Evolutionary conservation across 2,113 vertebrate species (phyloP).

Genomic region (Patagioenas fasciata): DNA sequence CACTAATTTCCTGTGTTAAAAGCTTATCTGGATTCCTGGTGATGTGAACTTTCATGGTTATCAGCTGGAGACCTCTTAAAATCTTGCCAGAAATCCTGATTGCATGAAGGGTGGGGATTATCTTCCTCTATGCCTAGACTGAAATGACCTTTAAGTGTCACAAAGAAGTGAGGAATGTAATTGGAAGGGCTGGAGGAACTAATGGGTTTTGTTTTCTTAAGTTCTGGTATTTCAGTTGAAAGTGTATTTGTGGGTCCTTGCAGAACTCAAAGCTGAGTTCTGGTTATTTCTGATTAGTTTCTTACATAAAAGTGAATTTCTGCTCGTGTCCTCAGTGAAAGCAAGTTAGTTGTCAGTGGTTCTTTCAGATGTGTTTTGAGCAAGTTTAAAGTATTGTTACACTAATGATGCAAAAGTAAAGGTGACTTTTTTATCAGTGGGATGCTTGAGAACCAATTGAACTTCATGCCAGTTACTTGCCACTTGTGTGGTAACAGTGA

Average conservation of each 20-base stretch:
- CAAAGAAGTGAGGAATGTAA: neutral
- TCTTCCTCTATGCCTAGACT: neutral
- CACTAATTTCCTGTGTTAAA: slow-evolving; percentile 66
- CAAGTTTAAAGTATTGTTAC: neutral
- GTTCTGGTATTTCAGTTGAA: neutral
- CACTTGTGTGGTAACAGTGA: neutral
- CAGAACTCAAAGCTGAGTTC: neutral
- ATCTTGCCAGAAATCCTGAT: slow-evolving; percentile 35
- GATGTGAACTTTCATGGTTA: slow-evolving; percentile 52
- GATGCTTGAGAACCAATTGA: neutral
- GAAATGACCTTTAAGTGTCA: slow-evolving; percentile 46
- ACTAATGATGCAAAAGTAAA: neutral
- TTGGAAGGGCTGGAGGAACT: neutral
- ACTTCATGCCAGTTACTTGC: neutral
- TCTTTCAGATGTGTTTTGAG: neutral
- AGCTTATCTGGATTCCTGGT: slow-evolving; percentile 57
- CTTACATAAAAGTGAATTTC: neutral
- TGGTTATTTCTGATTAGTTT: neutral
- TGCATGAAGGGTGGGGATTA: slow-evolving; percentile 54
- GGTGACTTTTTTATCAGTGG: neutral
- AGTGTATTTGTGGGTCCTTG: neutral
- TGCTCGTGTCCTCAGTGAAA: neutral
- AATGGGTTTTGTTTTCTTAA: neutral
- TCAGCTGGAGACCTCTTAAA: slow-evolving; percentile 64
- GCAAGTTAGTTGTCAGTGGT: neutral